Base-by-base conservation (phyloP, 2,888 invertebrate genomes). In the Hirtodrosophila cameraria region DNA sequence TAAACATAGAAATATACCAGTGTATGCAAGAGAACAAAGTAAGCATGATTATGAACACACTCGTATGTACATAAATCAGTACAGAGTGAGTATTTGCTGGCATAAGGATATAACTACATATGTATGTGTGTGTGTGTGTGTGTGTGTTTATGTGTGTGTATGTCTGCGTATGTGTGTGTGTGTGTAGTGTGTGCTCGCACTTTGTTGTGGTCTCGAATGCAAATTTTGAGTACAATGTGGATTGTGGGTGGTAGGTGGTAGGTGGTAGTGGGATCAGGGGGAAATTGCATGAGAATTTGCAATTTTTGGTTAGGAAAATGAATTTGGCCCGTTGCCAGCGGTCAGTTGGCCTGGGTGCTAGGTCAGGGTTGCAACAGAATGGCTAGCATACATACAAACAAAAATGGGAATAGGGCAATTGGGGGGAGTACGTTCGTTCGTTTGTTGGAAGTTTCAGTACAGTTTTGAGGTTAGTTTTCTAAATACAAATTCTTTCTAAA, bases 191-290 rank as follows among this genome's bases (percentile, higher is more conserved):
- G 45, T 45, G 55, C n/a, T 43, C 35, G 54, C 50, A 55, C 72
- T 82, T 79, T 78, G 75, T 66, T 79, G 78, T 45, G 82, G 77
- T 45, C 50, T 30, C 57, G 45, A 65, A 70, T 71, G 71, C 76
- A 61, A 55, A 64, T 41, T 50, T 25, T 33, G 30, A 36, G 39
- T 28, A 42, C 41, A 48, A 39, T 30, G 30, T 27, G n/a, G 41
- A 16, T n/a, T 45, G 36, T n/a, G n/a, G n/a, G n/a, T n/a, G n/a
- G n/a, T n/a, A n/a, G n/a, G n/a, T n/a, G n/a, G n/a, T n/a, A n/a
- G n/a, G n/a, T n/a, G n/a, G n/a, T n/a, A n/a, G n/a, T n/a, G n/a
- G n/a, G n/a, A n/a, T n/a, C n/a, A 28, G 30, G 45, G 53, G 49
- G 31, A 39, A 58, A 48, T 54, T 48, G 69, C 39, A 53, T 25